phyloP scores from a whole-genome alignment of 2,113 vertebrate species.

The Alosa alosa region DNA sequence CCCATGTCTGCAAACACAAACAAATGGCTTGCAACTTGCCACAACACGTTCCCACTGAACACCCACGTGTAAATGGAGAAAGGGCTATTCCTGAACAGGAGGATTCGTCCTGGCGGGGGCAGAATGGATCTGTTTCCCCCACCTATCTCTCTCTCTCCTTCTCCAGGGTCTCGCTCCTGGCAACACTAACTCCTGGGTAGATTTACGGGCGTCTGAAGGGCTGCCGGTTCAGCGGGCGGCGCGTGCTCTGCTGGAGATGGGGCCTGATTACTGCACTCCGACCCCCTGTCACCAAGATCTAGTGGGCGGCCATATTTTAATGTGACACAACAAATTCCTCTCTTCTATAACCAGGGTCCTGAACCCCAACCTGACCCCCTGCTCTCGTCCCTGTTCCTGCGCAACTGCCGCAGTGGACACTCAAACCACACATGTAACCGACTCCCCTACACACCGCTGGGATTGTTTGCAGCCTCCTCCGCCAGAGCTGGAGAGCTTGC shows the following conservation, averaged over 20 bases:
- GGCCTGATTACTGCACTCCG: background rate
- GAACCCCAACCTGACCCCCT: background rate
- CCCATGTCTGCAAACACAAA: background rate
- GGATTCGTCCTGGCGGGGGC: background rate
- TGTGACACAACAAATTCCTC: background rate
- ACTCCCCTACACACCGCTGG: background rate
- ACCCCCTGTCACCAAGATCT: background rate
- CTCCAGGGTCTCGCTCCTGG: background rate
- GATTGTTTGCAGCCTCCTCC: background rate
- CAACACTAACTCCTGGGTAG: background rate
- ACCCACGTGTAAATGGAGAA: background rate
- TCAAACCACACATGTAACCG: background rate
- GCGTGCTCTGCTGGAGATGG: background rate
- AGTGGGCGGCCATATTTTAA: background rate
- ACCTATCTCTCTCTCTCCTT: background rate
- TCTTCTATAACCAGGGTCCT: background rate
- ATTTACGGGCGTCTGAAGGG: background rate
- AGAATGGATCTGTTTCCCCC: background rate
- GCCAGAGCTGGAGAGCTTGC: background rate
- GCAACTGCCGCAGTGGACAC: background rate
- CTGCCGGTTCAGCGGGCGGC: conserved; percentile 17
- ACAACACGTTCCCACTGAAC: background rate
- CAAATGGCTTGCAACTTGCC: conserved; percentile 4
- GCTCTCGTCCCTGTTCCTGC: background rate
- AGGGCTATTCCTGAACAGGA: conserved; percentile 5